These are phyloP conservation scores for Pangasianodon gigas DNA, from an alignment of 2,113 vertebrate genomes.

Conservation along the genomic window DNA sequence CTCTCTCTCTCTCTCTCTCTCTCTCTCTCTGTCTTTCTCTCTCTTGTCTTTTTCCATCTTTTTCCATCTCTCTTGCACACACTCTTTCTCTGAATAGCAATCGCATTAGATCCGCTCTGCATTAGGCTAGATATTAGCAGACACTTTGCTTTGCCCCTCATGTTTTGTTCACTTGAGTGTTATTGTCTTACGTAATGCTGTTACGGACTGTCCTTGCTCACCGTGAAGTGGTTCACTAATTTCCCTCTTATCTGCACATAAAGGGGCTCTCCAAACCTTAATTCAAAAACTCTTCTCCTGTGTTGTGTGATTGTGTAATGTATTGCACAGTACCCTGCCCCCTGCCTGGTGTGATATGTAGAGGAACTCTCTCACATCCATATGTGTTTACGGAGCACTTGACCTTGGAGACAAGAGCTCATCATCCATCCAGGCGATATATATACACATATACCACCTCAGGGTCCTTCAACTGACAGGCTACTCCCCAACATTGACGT, in stretches of 20 bases:
- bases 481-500: neutral
- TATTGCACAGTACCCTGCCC: neutral
- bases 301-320: neutral
- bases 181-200: conserved; percentile 15
- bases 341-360: neutral
- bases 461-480: neutral
- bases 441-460: neutral
- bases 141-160: neutral
- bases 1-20: neutral
- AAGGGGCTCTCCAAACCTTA: neutral
- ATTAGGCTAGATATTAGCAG: conserved; percentile 26
- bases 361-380: neutral
- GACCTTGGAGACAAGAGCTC: conserved; percentile 53
- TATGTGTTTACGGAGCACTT: conserved; percentile 28
- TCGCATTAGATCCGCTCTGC: conserved; percentile 1
- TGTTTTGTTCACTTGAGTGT: conserved; percentile 26
- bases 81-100: neutral
- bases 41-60: neutral
- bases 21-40: neutral
- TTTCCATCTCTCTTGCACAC: neutral
- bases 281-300: neutral
- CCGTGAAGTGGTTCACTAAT: conserved; percentile 24
- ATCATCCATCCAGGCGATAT: conserved; percentile 7
- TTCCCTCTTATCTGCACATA: neutral
- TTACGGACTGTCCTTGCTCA: conserved; percentile 18